phyloP scores from a whole-genome alignment of 2,888 invertebrate genomes.

The Nasonia oneida region DNA sequence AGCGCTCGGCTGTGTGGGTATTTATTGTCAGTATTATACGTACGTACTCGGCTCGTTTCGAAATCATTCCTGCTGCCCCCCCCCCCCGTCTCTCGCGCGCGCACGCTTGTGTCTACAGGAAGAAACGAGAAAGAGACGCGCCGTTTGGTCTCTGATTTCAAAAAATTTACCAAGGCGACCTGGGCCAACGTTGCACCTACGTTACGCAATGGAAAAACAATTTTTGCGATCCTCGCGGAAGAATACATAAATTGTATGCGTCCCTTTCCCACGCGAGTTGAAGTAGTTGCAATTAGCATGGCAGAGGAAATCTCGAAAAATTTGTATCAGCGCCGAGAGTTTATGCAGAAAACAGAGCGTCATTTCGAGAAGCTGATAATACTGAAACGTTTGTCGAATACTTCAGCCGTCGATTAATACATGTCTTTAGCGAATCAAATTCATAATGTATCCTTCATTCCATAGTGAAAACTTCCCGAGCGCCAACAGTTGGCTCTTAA shows the following conservation, averaged over 20 bases:
- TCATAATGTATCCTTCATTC: background rate
- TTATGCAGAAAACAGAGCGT: background rate
- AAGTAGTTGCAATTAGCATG: background rate
- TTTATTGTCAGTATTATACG: background rate
- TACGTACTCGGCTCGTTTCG: background rate
- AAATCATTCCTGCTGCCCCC: conserved; percentile 31
- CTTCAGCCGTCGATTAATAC: no score
- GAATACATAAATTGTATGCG: background rate
- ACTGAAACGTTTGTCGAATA: background rate
- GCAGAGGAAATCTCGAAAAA: no score
- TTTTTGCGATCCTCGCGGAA: background rate
- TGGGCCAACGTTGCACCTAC: background rate
- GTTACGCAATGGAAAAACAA: background rate
- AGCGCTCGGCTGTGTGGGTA: background rate
- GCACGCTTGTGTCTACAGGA: background rate
- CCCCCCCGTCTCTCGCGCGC: no score
- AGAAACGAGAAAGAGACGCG: conserved; percentile 8
- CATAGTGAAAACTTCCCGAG: background rate
- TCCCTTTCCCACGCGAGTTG: background rate
- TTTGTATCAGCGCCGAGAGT: background rate
- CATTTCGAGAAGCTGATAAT: background rate
- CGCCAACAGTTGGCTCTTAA: background rate
- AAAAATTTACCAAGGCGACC: background rate
- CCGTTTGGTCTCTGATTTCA: background rate
- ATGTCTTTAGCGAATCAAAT: no score